Evolutionary conservation across 2,888 invertebrate genomes (phyloP), one percentile per base, ranked within the genome.

Genomic region (Xylota segnis): DNA sequence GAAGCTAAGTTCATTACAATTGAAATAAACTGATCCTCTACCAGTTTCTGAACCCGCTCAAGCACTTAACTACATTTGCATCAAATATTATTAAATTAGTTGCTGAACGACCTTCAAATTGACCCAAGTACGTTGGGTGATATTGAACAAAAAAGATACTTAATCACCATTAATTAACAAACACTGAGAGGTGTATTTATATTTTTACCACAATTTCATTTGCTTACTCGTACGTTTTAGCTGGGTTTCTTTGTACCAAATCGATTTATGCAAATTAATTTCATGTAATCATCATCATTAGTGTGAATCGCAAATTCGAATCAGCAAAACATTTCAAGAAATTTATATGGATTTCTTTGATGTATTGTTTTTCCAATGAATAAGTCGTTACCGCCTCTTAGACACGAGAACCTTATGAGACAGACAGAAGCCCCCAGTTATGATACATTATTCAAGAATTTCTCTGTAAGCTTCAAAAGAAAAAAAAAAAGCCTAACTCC

Each of bases 311-410:
- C 18, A 47, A 47, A 47, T 47, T 45, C 16, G 9, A 45, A 45
- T 45, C 45, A 45, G 16, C 16, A 45, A 45, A 40, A 40, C 16
- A 45, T 45, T 16, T 45, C 45, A 45, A 45, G 45, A 45, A 45
- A 45, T n/a, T n/a, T 5, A 6, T 45, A 16, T 45, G 7, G 16
- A 45, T n/a, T 27, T 29, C 12, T 29, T 52, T 54, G n/a, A n/a
- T 5, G 54, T 7, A 27, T 52, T n/a, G 27, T 52, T 52, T 52
- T 54, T 54, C 29, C 29, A 14, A 29, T 12, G 29, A 54, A 54
- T 14, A 54, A 54, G 27, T 54, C 54, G 54, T 54, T 54, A 54
- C 29, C 54, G 32, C 32, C 54, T 54, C 54, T 32, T 32, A 14
- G 14, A 9, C 54, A 54, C 14, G 54, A 54, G 32, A 43, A 10